Evolutionary conservation across 1,140 invertebrate genomes (phyloP).

Genomic region (Popillia japonica): DNA sequence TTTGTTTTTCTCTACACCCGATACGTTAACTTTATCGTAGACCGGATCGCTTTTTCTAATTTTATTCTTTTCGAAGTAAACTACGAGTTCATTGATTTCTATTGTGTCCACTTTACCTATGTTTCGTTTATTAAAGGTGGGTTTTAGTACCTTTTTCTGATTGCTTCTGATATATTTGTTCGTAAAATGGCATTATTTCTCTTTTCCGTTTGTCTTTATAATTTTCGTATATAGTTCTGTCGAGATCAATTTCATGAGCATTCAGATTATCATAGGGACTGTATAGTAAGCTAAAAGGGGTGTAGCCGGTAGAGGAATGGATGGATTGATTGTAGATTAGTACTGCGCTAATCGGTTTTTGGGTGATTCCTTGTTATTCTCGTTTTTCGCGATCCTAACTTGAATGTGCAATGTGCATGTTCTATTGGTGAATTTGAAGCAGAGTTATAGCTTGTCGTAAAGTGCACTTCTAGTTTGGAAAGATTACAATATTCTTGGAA

Average conservation of each 20-base stretch:
- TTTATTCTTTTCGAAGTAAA: constrained; percentile 29
- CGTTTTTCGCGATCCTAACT: constrained; percentile 18
- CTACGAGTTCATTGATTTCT: constrained; percentile 37
- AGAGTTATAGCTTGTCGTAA: background rate
- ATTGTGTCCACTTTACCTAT: background rate
- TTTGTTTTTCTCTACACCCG: constrained; percentile 25
- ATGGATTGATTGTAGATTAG: constrained; percentile 50
- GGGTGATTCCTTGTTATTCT: constrained; percentile 42
- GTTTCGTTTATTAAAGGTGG: no score
- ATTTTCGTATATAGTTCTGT: background rate
- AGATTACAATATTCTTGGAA: background rate
- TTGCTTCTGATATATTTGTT: constrained; percentile 15
- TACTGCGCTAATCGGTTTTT: constrained; percentile 41
- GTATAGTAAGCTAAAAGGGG: background rate
- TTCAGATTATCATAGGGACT: constrained; percentile 1
- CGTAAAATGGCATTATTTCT: background rate
- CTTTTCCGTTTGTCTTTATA: constrained; percentile 1
- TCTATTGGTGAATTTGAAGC: background rate
- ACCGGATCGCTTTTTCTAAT: constrained; percentile 37
- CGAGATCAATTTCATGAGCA: background rate
- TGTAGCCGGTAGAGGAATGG: constrained; percentile 45
- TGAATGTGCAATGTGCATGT: constrained; percentile 31
- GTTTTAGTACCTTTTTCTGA: background rate
- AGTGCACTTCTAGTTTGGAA: background rate
- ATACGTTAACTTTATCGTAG: constrained; percentile 36